A percentile compares a stretch with the other conserved stretches of the same genome.
Evolutionary conservation across 2,797 vertebrate species (phyloP).

Genomic region (Rallus crepitans): DNA sequence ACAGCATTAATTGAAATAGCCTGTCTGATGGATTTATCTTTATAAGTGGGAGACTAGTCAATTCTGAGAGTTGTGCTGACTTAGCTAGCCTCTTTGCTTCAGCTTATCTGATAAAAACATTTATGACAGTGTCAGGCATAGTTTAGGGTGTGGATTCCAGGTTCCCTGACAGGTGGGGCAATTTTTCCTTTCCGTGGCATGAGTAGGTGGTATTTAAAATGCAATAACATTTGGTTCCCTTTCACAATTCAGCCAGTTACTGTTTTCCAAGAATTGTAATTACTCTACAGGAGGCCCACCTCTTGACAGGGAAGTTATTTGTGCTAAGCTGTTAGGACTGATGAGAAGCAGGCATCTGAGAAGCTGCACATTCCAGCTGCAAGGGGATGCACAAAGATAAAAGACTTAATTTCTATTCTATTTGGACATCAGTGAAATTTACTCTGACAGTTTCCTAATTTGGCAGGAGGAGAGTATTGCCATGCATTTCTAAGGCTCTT

Average conservation of each 20-base stretch:
- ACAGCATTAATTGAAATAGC: background rate
- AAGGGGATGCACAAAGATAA: slow-evolving; percentile 53
- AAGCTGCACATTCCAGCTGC: slow-evolving; percentile 28
- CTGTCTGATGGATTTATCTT: background rate
- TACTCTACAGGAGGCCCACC: background rate
- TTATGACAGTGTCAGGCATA: background rate
- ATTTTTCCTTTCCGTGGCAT: background rate
- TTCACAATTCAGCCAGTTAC: background rate
- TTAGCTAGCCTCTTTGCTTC: background rate
- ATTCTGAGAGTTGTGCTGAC: background rate
- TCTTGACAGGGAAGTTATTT: slow-evolving; percentile 7
- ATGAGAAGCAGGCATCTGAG: slow-evolving; percentile 44
- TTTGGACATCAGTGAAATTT: slow-evolving; percentile 24
- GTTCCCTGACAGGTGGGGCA: background rate
- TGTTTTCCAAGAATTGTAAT: slow-evolving; percentile 20
- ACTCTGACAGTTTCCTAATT: slow-evolving; percentile 57
- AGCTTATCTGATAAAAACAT: background rate
- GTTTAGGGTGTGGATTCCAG: background rate
- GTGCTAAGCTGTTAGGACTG: slow-evolving; percentile 12
- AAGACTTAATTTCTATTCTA: slow-evolving; percentile 53
- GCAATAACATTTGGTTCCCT: background rate
- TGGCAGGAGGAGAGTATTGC: slow-evolving; percentile 12
- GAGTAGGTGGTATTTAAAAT: background rate
- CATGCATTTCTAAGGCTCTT: background rate
- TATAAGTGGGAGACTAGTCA: accelerated